Percentiles rank a stretch among this genome's conserved stretches.
Conservation (phyloP, 2,113 vertebrate species). For the Diadophis punctatus region DNA sequence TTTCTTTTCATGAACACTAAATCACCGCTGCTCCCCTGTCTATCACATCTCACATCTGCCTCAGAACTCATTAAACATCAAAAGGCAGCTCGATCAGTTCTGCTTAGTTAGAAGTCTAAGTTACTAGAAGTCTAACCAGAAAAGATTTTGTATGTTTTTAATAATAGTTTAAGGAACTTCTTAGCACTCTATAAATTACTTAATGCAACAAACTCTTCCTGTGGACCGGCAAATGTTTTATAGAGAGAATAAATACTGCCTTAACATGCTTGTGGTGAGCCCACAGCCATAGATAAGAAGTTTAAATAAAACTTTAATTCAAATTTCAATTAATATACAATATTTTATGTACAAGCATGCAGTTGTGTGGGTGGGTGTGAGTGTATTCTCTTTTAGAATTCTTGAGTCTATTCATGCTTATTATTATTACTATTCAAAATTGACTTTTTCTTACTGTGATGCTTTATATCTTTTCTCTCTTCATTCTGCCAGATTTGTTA, state of each 20-base stretch:
- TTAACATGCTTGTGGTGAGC: constrained; percentile 60
- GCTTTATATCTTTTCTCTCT: not conserved
- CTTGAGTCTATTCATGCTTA: constrained; percentile 17
- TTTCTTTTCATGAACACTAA: constrained; percentile 74
- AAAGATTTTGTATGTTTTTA: constrained; percentile 78
- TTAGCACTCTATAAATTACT: constrained; percentile 82
- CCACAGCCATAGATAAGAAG: constrained; percentile 47
- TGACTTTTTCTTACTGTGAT: constrained; percentile 53
- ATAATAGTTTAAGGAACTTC: constrained; percentile 82
- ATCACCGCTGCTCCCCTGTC: constrained; percentile 69
- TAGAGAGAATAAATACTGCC: constrained; percentile 57
- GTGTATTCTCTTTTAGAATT: constrained; percentile 18
- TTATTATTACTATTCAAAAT: not conserved
- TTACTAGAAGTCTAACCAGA: constrained; percentile 70
- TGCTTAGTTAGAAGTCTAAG: constrained; percentile 78
- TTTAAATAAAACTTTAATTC: constrained; percentile 55
- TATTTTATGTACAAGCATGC: constrained; percentile 21
- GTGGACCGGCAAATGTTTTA: constrained; percentile 67
- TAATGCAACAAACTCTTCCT: constrained; percentile 76
- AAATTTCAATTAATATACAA: constrained; percentile 30
- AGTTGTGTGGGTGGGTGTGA: not conserved
- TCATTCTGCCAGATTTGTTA: constrained; percentile 29
- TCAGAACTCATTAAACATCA: constrained; percentile 82
- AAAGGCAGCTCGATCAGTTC: constrained; percentile 76
- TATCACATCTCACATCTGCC: constrained; percentile 78